Percentiles rank a stretch among this genome's conserved stretches.
These are phyloP conservation scores for Erpetoichthys calabaricus DNA, from an alignment of 2,797 vertebrate genomes.

Conservation along the genomic window DNA sequence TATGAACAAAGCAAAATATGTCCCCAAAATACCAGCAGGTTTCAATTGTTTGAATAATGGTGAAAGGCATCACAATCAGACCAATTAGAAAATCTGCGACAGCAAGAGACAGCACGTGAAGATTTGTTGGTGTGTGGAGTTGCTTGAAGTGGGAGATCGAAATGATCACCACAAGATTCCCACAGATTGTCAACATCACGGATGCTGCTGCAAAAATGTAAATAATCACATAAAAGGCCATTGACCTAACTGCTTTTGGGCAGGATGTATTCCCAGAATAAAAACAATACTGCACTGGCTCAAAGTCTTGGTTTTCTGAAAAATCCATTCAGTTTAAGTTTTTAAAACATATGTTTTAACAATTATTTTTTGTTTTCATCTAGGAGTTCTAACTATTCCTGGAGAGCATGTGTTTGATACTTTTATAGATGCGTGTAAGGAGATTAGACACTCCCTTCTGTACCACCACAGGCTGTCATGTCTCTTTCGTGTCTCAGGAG, in stretches of 20 bases:
- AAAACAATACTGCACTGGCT: constrained; percentile 11
- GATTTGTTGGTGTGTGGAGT: too few relatives aligned
- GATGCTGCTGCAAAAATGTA: constrained; percentile 11
- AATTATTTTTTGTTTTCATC: too few relatives aligned
- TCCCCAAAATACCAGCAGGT: constrained; percentile 44
- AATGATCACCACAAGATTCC: constrained; percentile 36
- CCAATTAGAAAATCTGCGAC: constrained; percentile 37
- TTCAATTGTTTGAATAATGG: constrained; percentile 27
- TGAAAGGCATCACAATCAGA: constrained; percentile 35
- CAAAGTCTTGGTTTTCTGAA: too few relatives aligned
- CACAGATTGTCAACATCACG: constrained; percentile 21
- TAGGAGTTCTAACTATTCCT: too few relatives aligned
- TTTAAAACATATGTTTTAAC: too few relatives aligned
- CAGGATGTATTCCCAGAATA: constrained; percentile 20
- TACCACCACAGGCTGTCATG: too few relatives aligned
- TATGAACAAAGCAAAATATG: constrained; percentile 35
- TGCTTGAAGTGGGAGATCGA: too few relatives aligned
- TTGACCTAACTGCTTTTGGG: constrained; percentile 5
- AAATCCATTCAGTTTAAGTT: too few relatives aligned
- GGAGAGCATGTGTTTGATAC: too few relatives aligned
- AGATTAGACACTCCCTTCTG: too few relatives aligned
- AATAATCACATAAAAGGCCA: constrained; percentile 9
- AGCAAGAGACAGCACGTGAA: constrained; percentile 32
- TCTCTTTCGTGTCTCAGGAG: too few relatives aligned
- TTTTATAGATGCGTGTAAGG: too few relatives aligned